Evolutionary conservation across 2,113 vertebrate genomes (phyloP), one percentile per base, ranked within the genome.

Genomic region (Neolamprologus fasciatus): DNA sequence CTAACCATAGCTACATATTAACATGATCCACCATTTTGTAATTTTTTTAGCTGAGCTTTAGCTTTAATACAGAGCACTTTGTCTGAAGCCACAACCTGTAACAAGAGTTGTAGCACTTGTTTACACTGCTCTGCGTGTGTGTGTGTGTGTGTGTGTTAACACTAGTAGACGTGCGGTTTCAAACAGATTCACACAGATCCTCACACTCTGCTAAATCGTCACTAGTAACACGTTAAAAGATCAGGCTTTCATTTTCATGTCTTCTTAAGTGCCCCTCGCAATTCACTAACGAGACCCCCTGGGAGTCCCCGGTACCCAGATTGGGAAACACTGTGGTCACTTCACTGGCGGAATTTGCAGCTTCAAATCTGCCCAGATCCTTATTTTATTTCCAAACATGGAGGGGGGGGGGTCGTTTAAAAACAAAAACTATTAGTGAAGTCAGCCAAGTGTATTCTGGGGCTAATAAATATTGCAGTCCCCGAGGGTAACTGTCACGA

Each of bases 281-380:
- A 16, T 16, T 16, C 71, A 26, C 53, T 33, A 10, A 23, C 8
- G 16, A 61, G 80, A 63, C 66, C 37, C 66, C 66, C 37, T 26
- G 37, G 66, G 31, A 4, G 66, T 45, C 66, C 37, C 37, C 66
- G 37, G 37, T n/a, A 73, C 86, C 57, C 81, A 78, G 50, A 8
- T 81, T 85, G 68, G 37, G 66, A 87, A 85, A 58, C 85, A 88
- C 76, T 54, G 10, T 37, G 13, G 37, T 9, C 37, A 35, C 26
- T 6, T 5, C 88, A 90, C 86, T 85, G 40, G 8, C 40, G 91
- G 90, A 92, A 89, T 91, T 80, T 66, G 85, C 23, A 35, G 57
- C 51, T 85, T 82, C 13, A 78, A 86, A 54, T 50, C 31, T 13
- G 19, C 14, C 9, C 33, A 61, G 17, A 23, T 66, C 6, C 26